Evolutionary conservation across 92 coral and sea anemone genomes (phyloP).

Genomic region (Bergia puertoricense): DNA sequence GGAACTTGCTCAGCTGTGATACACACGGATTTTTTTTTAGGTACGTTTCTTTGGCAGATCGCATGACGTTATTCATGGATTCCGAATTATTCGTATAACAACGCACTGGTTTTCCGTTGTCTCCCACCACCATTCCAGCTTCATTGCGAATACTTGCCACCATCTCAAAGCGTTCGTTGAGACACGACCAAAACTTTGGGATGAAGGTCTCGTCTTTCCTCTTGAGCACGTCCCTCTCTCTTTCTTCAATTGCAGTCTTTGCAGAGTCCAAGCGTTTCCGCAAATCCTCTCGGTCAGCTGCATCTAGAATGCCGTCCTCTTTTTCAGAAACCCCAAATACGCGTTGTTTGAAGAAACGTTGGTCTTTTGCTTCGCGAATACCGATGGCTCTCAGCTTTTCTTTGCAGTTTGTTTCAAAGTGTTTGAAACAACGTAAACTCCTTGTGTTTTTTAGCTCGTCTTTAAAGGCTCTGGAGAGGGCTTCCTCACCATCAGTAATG

Average conservation of each 20-base stretch:
- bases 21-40: no score
- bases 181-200: constrained; percentile 39
- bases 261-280: background rate
- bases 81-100: no score
- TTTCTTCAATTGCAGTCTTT: background rate
- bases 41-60: no score
- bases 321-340: constrained; percentile 33
- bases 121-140: no score
- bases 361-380: constrained; percentile 19
- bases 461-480: constrained; percentile 46
- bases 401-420: constrained; percentile 3
- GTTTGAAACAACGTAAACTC: background rate
- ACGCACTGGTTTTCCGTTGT: no score
- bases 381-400: constrained; percentile 25
- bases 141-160: background rate
- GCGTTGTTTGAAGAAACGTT: constrained; percentile 21
- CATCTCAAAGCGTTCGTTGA: constrained; percentile 36
- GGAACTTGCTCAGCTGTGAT: no score
- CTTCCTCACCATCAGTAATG: constrained; percentile 56
- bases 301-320: constrained; percentile 37
- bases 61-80: no score
- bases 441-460: constrained; percentile 9
- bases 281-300: constrained; percentile 20
- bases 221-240: background rate
- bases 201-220: no score